A percentile compares a stretch with the other conserved stretches of the same genome.
These are phyloP conservation scores for Pedionomus torquatus DNA, from an alignment of 2,113 vertebrate species.

Conservation along the genomic window DNA sequence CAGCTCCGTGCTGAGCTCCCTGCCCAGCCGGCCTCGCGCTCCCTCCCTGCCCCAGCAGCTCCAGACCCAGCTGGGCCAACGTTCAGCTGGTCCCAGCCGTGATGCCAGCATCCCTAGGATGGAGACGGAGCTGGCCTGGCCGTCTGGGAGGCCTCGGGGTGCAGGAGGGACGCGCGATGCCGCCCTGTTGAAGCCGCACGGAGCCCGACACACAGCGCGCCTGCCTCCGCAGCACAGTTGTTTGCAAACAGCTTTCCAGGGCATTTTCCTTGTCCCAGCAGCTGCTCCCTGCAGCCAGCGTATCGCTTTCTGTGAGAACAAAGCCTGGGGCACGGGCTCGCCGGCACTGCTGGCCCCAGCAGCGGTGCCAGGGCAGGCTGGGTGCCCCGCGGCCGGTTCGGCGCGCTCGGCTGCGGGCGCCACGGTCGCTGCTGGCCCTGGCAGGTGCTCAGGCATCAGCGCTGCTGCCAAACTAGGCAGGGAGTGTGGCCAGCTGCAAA, in stretches of 20 bases:
- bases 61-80: rapidly evolving
- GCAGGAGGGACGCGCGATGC: rapidly evolving
- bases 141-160: rapidly evolving
- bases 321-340: not conserved
- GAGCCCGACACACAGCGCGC: rapidly evolving
- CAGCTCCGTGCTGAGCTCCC: not conserved
- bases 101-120: not conserved
- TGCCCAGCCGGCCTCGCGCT: rapidly evolving
- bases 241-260: slow-evolving; percentile 18
- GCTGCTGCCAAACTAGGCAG: not conserved
- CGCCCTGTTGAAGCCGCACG: rapidly evolving
- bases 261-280: not conserved
- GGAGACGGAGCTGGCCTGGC: not conserved
- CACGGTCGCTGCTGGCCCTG: not conserved
- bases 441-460: slow-evolving; percentile 8
- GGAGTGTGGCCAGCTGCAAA: slow-evolving; percentile 55
- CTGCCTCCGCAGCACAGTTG: not conserved
- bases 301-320: slow-evolving; percentile 4
- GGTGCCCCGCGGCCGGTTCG: not conserved
- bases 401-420: not conserved
- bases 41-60: not conserved
- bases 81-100: not conserved
- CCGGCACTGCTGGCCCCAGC: rapidly evolving
- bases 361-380: not conserved
- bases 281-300: not conserved